These are phyloP conservation scores for Torymus texanus DNA, from an alignment of 2,888 invertebrate genomes.

Conservation along the genomic window DNA sequence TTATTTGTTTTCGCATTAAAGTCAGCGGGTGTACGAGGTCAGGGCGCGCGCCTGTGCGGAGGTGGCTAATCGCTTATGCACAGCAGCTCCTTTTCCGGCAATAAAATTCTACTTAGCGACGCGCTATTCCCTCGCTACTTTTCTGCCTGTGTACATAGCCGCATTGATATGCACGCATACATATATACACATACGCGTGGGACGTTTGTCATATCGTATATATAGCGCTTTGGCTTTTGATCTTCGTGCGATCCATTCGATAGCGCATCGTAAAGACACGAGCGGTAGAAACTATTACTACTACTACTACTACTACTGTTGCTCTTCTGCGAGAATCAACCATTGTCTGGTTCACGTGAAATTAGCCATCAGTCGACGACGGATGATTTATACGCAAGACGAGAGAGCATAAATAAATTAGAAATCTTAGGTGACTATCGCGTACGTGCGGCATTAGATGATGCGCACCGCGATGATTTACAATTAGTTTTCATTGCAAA, in stretches of 20 bases:
- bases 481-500: slow-evolving; percentile 31
- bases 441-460: background rate
- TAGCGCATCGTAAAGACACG: slow-evolving; percentile 38
- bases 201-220: background rate
- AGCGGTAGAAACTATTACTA: background rate
- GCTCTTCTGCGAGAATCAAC: slow-evolving; percentile 19
- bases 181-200: background rate
- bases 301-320: background rate
- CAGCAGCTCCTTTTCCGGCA: slow-evolving; percentile 68
- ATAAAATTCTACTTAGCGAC: slow-evolving; percentile 68
- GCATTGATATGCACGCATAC: background rate
- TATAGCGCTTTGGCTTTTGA: slow-evolving; percentile 15
- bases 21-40: slow-evolving; percentile 52
- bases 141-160: background rate
- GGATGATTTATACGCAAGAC: slow-evolving; percentile 24
- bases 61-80: slow-evolving; percentile 70
- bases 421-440: slow-evolving; percentile 22
- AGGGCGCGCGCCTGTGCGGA: slow-evolving; percentile 63
- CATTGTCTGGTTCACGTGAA: slow-evolving; percentile 36
- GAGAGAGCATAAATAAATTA: slow-evolving; percentile 47
- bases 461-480: slow-evolving; percentile 20
- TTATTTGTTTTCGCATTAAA: slow-evolving; percentile 50
- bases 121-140: slow-evolving; percentile 54
- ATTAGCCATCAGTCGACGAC: slow-evolving; percentile 19
- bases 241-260: slow-evolving; percentile 48